Conservation (phyloP, 1,140 invertebrate species). For the Coenobita brevimanus region DNA sequence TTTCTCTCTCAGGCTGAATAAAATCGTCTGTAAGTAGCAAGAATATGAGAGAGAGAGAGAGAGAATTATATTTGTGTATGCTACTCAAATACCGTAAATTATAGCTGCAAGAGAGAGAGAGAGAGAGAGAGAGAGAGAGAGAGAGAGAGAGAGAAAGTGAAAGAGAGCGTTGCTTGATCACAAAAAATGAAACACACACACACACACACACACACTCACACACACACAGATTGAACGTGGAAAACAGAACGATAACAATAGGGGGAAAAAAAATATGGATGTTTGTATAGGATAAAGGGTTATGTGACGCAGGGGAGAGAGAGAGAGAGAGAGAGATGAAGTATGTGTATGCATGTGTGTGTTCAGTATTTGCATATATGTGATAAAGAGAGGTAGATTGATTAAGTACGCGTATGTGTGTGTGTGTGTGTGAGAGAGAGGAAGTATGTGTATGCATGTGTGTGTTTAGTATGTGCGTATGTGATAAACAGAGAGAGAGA, state of each 20-base stretch:
- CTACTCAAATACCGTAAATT: background rate
- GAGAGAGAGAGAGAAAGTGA: conserved; percentile 7
- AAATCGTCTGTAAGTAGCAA: no score
- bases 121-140: conserved; percentile 12
- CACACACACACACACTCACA: background rate
- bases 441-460: background rate
- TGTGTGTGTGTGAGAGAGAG: background rate
- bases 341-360: background rate
- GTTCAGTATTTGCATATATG: background rate
- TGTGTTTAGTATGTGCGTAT: background rate
- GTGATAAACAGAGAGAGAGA: no score
- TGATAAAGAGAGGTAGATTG: background rate
- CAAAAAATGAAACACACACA: no score
- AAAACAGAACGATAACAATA: background rate
- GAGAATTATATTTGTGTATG: no score
- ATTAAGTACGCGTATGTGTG: background rate
- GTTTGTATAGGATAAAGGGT: no score
- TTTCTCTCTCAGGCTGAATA: no score
- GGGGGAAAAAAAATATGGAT: no score
- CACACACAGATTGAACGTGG: background rate
- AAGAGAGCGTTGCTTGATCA: background rate
- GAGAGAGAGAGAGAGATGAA: no score
- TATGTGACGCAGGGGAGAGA: no score
- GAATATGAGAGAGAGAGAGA: no score
- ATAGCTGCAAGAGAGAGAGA: background rate